Conservation (phyloP, 2,888 invertebrate genomes). For the Tinea trinotella region DNA sequence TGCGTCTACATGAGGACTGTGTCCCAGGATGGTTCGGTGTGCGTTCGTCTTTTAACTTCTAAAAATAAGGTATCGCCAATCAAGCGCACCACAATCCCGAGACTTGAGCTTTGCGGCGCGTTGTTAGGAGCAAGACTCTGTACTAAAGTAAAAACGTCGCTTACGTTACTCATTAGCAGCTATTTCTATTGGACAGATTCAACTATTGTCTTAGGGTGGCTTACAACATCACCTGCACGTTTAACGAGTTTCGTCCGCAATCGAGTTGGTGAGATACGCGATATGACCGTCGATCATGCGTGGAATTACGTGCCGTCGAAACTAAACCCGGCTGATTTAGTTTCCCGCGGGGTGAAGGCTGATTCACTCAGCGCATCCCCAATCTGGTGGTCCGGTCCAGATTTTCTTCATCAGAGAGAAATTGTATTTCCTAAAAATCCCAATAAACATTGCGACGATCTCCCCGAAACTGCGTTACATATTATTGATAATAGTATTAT, state of each 20-base stretch:
- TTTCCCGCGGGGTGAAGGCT: neutral
- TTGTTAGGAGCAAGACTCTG: constrained; percentile 20
- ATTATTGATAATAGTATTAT: neutral
- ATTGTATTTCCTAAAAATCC: constrained; percentile 7
- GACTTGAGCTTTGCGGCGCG: constrained; percentile 20
- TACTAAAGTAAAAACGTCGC: constrained; percentile 12
- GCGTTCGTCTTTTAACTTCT: constrained; percentile 19
- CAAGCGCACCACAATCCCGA: constrained; percentile 19
- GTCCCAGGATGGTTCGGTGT: neutral
- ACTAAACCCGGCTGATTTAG: constrained; percentile 24
- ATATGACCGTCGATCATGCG: constrained; percentile 7
- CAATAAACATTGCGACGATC: neutral
- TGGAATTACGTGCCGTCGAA: constrained; percentile 24
- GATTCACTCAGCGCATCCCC: neutral
- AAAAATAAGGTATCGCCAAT: constrained; percentile 21
- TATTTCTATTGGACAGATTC: constrained; percentile 28
- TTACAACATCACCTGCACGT: constrained; percentile 20
- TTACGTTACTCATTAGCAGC: constrained; percentile 11
- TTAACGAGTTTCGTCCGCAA: constrained; percentile 23
- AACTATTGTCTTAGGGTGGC: constrained; percentile 28
- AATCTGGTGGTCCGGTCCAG: constrained; percentile 17
- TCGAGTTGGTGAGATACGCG: constrained; percentile 22
- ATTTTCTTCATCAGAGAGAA: neutral
- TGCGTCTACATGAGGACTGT: constrained; percentile 21
- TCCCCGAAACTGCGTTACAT: neutral